Conservation (phyloP, 2,113 vertebrate species). For the Corynorhinus townsendii region DNA sequence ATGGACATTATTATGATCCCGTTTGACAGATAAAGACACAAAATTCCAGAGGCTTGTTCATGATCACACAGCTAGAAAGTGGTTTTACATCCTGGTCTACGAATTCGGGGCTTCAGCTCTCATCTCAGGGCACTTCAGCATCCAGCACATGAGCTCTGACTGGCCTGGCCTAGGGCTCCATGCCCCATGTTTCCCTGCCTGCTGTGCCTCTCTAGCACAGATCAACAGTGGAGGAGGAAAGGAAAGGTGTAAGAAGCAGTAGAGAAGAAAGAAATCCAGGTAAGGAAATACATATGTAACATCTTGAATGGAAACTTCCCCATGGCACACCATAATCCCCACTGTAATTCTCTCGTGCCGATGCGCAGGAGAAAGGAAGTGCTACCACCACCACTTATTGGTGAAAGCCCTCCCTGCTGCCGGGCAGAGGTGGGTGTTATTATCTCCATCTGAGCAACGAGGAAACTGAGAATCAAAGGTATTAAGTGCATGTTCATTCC, state of each 20-base stretch:
- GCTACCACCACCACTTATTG: neutral
- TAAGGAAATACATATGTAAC: neutral
- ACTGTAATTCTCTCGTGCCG: neutral
- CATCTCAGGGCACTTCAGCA: neutral
- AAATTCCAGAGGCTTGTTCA: neutral
- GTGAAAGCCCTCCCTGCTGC: neutral
- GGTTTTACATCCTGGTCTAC: neutral
- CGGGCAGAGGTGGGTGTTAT: neutral
- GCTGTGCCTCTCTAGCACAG: neutral
- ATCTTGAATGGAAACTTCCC: neutral
- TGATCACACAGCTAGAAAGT: neutral
- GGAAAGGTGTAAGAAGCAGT: neutral
- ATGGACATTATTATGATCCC: neutral
- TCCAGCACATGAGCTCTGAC: neutral
- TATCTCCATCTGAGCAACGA: neutral
- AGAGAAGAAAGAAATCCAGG: neutral
- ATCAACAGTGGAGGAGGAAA: neutral
- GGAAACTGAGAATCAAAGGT: neutral
- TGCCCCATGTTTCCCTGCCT: neutral
- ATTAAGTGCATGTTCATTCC: neutral
- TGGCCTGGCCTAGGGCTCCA: neutral
- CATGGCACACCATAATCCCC: too few relatives aligned
- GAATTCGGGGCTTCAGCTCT: neutral
- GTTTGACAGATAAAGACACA: neutral
- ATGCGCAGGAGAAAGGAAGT: neutral